Conservation (phyloP, 2,113 vertebrate species). For the Podarcis raffonei region DNA sequence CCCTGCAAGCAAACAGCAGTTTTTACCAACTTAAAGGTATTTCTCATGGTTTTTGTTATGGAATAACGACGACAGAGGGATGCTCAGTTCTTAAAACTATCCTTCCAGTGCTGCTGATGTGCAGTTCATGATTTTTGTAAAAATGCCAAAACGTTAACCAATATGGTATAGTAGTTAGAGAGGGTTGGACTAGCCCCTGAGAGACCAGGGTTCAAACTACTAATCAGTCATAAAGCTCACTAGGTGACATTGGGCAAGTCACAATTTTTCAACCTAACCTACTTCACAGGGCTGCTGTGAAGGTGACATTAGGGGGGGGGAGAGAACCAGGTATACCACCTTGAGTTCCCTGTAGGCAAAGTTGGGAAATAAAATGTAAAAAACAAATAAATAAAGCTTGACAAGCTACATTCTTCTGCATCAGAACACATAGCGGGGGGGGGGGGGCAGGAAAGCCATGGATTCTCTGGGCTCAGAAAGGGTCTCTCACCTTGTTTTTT, state of each 20-base stretch:
- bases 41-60: not conserved
- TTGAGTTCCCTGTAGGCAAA: too few relatives aligned
- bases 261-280: too few relatives aligned
- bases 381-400: not conserved
- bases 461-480: not conserved
- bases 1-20: constrained; percentile 74
- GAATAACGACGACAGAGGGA: too few relatives aligned
- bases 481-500: constrained; percentile 91
- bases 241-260: too few relatives aligned
- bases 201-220: too few relatives aligned
- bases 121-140: not conserved
- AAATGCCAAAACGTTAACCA: not conserved
- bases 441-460: fast-evolving
- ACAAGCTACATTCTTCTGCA: not conserved
- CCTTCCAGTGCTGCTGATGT: fast-evolving
- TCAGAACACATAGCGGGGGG: not conserved
- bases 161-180: too few relatives aligned
- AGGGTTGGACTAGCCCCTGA: too few relatives aligned
- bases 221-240: too few relatives aligned
- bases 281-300: too few relatives aligned
- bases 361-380: too few relatives aligned
- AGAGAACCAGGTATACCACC: too few relatives aligned
- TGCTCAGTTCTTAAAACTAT: not conserved
- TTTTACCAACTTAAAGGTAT: not conserved
- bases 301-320: too few relatives aligned